phyloP scores from a whole-genome alignment of 2,113 vertebrate genomes.

The Rhynchopsitta pachyrhyncha region DNA sequence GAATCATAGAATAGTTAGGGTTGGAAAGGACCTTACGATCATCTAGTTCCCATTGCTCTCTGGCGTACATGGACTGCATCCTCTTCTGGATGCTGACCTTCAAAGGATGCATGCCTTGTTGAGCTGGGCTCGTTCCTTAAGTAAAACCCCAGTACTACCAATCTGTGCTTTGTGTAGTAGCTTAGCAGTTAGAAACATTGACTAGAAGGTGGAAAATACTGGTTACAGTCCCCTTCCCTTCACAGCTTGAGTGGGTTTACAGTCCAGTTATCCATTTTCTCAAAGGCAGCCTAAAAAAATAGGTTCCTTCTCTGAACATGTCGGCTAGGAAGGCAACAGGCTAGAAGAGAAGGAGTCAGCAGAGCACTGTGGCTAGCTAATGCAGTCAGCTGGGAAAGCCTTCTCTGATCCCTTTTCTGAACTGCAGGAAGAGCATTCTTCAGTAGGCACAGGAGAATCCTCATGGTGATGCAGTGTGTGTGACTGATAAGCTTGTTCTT shows the following conservation, averaged over 20 bases:
- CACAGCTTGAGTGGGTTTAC: background rate
- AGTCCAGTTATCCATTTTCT: background rate
- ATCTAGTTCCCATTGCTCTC: background rate
- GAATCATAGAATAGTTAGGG: too few species aligned
- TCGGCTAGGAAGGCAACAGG: background rate
- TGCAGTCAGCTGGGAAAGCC: background rate
- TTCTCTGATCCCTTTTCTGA: background rate
- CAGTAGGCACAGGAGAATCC: background rate
- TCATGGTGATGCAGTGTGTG: background rate
- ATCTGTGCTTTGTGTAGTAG: background rate
- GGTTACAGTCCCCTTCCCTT: background rate
- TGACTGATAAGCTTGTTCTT: background rate
- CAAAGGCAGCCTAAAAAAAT: background rate
- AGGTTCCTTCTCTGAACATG: background rate
- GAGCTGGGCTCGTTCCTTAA: background rate
- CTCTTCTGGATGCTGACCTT: background rate
- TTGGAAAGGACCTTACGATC: background rate
- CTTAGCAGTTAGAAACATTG: background rate
- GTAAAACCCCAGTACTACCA: background rate
- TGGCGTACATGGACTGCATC: background rate
- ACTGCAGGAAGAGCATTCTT: background rate
- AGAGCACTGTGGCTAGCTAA: background rate
- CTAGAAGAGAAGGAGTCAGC: background rate
- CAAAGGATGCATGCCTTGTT: background rate
- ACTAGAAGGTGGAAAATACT: background rate